These are phyloP conservation scores for Mesopsocus fuscifrons DNA, from an alignment of 2,888 invertebrate genomes.

Conservation along the genomic window DNA sequence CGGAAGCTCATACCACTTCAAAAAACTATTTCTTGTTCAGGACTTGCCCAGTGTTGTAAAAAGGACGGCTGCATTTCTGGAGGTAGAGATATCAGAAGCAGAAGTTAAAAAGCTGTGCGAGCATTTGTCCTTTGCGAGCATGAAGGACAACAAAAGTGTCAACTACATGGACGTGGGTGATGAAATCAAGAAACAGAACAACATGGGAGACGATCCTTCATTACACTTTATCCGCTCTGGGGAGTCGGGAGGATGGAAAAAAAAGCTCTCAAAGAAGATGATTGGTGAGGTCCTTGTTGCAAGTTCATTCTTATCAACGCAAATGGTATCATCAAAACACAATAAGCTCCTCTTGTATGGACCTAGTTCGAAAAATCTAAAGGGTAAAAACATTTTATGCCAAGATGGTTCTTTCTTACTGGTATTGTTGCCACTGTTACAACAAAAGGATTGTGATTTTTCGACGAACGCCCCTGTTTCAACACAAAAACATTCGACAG, in stretches of 20 bases:
- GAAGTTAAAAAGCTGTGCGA: slow-evolving; percentile 24
- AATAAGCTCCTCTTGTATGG: no score
- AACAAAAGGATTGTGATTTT: no score
- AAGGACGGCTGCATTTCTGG: slow-evolving; percentile 27
- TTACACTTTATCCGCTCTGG: slow-evolving; percentile 23
- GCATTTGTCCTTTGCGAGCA: slow-evolving; percentile 30
- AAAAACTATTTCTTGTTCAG: slow-evolving; percentile 22
- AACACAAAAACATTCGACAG: no score
- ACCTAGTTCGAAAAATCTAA: no score
- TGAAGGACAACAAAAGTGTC: slow-evolving; percentile 31
- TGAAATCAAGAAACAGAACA: slow-evolving; percentile 17
- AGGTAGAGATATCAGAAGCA: slow-evolving; percentile 21
- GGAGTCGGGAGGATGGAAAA: slow-evolving; percentile 28
- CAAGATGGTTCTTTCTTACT: neutral
- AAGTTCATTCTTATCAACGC: no score
- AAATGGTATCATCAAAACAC: no score
- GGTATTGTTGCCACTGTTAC: no score
- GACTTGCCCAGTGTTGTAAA: slow-evolving; percentile 25
- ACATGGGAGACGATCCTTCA: slow-evolving; percentile 17
- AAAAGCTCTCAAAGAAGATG: slow-evolving; percentile 25
- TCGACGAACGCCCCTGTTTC: no score
- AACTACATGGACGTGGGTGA: slow-evolving; percentile 23
- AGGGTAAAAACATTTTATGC: neutral
- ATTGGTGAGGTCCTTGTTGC: slow-evolving; percentile 16
- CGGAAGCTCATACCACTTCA: no score